A percentile compares a stretch with the other conserved stretches of the same genome.
Conservation (phyloP, 2,113 vertebrate species). For the Gavia stellata region DNA sequence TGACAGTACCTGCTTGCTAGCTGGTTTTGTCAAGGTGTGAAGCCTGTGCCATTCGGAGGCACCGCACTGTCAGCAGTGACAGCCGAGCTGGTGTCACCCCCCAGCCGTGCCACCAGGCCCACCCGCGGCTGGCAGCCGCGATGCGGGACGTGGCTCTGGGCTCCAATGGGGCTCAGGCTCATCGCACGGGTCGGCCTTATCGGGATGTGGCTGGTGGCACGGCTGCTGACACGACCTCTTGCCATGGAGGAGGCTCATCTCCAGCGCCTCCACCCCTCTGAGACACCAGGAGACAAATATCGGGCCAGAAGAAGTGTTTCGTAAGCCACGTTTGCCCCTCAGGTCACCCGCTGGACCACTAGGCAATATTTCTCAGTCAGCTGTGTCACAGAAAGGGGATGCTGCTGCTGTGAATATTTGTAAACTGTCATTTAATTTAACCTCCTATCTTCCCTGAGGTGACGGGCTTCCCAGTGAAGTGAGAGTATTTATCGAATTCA, state of each 20-base stretch:
- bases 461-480: background rate
- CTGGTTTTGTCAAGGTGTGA: fast-evolving
- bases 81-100: fast-evolving
- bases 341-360: fast-evolving
- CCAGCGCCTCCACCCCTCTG: background rate
- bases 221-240: fast-evolving
- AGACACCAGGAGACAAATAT: background rate
- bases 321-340: background rate
- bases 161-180: background rate
- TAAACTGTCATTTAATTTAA: background rate
- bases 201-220: background rate
- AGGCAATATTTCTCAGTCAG: background rate
- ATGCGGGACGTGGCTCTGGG: fast-evolving
- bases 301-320: background rate
- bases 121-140: background rate
- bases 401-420: background rate
- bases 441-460: background rate
- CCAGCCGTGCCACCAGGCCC: background rate
- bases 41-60: fast-evolving
- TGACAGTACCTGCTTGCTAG: background rate
- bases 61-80: background rate
- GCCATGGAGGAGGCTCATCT: background rate
- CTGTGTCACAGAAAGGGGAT: background rate
- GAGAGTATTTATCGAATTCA: background rate
- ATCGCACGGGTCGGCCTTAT: background rate